These are phyloP conservation scores for Luperina nickerlii DNA, from an alignment of 2,888 invertebrate species.

Conservation along the genomic window DNA sequence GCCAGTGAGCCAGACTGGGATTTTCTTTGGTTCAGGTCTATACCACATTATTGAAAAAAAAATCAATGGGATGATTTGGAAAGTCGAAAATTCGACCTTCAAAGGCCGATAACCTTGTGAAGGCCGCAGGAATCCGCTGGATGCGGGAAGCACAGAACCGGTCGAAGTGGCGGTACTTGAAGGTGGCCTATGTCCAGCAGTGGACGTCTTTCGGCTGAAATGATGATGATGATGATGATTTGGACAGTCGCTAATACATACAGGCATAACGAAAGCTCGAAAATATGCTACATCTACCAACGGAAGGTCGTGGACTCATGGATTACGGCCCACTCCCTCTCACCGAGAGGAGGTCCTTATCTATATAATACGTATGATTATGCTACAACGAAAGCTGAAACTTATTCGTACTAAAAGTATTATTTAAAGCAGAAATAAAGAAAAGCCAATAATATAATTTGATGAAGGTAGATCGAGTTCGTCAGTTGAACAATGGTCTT, in stretches of 20 bases:
- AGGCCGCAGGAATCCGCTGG: not conserved
- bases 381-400: constrained; percentile 16
- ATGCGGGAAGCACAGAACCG: not conserved
- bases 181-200: not conserved
- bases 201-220: not conserved
- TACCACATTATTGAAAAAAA: not conserved
- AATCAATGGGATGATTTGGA: not conserved
- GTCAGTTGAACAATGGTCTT: constrained; percentile 67
- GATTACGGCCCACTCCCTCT: too few relatives aligned
- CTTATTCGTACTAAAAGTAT: not conserved
- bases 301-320: too few relatives aligned
- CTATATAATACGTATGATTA: too few relatives aligned
- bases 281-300: too few relatives aligned
- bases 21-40: not conserved
- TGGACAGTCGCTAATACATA: not conserved
- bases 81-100: not conserved
- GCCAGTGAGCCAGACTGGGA: too few relatives aligned
- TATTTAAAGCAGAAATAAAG: constrained; percentile 36
- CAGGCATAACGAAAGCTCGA: too few relatives aligned
- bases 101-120: not conserved
- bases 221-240: not conserved
- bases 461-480: constrained; percentile 60
- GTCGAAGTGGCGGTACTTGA: too few relatives aligned
- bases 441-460: constrained; percentile 61
- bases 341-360: not conserved